Evolutionary conservation across 2,888 invertebrate species (phyloP).

Genomic region (Pyrochroa serraticornis): DNA sequence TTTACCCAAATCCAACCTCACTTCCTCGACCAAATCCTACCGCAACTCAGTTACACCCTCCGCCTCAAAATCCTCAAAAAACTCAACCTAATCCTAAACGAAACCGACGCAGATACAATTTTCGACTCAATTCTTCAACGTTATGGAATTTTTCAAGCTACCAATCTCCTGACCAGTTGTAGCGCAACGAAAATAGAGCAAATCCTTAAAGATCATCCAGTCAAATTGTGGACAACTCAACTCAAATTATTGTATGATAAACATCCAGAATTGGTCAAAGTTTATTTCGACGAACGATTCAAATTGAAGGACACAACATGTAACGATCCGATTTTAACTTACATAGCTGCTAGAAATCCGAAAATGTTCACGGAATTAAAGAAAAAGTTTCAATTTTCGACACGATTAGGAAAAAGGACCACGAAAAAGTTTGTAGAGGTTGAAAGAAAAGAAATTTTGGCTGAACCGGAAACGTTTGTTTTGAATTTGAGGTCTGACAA

Average conservation of each 20-base stretch:
- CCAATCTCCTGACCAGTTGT: neutral
- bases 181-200: neutral
- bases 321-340: neutral
- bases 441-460: neutral
- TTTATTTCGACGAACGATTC: constrained; percentile 4
- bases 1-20: neutral
- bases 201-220: neutral
- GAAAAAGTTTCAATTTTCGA: neutral
- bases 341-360: neutral
- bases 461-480: neutral
- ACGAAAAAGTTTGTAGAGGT: constrained; percentile 1
- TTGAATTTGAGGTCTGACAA: neutral
- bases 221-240: neutral
- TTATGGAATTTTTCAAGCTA: constrained; percentile 2
- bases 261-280: neutral
- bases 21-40: neutral
- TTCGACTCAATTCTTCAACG: neutral
- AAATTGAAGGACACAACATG: neutral
- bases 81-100: neutral
- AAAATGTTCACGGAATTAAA: neutral
- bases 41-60: neutral
- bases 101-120: neutral
- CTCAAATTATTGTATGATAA: constrained; percentile 2
- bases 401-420: constrained; percentile 1
- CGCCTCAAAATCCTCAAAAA: constrained; percentile 2